Evolutionary conservation across 1,140 invertebrate genomes (phyloP).

Genomic region (Drosophila sturtevanti): DNA sequence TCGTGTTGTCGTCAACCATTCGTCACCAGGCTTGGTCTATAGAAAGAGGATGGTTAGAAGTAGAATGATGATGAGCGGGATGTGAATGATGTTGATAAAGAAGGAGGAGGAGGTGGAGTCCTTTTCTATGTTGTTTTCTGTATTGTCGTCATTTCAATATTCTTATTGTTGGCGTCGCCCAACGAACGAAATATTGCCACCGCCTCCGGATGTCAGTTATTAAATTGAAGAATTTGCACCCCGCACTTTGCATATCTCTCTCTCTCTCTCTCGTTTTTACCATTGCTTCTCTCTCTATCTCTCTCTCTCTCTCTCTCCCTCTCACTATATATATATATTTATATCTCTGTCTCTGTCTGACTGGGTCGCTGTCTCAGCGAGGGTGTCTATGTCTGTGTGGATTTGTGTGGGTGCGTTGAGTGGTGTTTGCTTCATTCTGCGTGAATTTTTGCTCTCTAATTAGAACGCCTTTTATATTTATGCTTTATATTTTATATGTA

Average conservation of each 20-base stretch:
- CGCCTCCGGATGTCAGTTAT: slow-evolving; percentile 74
- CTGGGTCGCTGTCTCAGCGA: not conserved
- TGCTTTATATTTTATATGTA: not conserved
- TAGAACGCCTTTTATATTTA: slow-evolving; percentile 70
- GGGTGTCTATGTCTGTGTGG: slow-evolving; percentile 16
- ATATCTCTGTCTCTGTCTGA: not conserved
- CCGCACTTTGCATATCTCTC: slow-evolving; percentile 37
- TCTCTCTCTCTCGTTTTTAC: slow-evolving; percentile 2
- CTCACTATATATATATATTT: not conserved
- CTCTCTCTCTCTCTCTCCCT: not conserved
- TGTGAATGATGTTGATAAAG: not conserved
- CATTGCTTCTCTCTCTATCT: slow-evolving; percentile 12
- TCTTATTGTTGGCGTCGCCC: slow-evolving; percentile 48
- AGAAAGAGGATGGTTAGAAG: not conserved
- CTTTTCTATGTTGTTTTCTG: slow-evolving; percentile 41
- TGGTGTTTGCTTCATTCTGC: slow-evolving; percentile 60
- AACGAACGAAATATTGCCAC: slow-evolving; percentile 30
- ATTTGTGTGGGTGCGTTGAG: slow-evolving; percentile 50
- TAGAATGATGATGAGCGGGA: not conserved
- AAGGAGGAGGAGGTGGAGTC: slow-evolving; percentile 21
- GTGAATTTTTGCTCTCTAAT: slow-evolving; percentile 76
- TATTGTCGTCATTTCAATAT: slow-evolving; percentile 39
- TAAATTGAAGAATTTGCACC: slow-evolving; percentile 79
- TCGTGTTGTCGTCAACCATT: slow-evolving; percentile 67
- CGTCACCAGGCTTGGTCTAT: slow-evolving; percentile 41